Evolutionary conservation across 2,797 vertebrate species (phyloP), one percentile per base, ranked within the genome.

Genomic region (Myripristis jacobus): DNA sequence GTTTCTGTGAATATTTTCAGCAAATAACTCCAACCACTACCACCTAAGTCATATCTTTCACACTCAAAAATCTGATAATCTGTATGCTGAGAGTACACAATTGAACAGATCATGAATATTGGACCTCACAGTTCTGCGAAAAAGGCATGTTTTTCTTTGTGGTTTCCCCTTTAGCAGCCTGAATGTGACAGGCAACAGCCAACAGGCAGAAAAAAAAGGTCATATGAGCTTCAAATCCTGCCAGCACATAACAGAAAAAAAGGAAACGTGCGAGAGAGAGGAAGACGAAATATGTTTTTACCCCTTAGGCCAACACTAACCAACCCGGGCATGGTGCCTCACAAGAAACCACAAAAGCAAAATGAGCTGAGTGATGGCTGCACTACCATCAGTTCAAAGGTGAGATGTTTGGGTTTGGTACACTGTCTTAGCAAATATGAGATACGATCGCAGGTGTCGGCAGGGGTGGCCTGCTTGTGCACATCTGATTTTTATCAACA

Each of bases 121-220:
- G 27, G 67, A 75, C 68, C 74, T 61, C 22, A 43, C 18, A 57
- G 24, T 75, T 87, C 73, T 88, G 54, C 48, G 65, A 84, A 81
- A 52, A 65, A 56, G 34, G 15, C 65, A 46, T 88, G 84, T 90
- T 92, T 89, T 92, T 90, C 84, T 90, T 71, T 89, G 90, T 60
- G 87, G 88, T 90, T 90, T 89, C 51, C 74, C 70, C 38, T 70
- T 58, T 29, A 57, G 69, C 66, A 25, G 66, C 51, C 16, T 58
- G 59, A 77, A 70, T 75, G 54, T 81, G 68, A 87, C 75, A 82
- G 48, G 62, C 53, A 58, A 60, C 29, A 79, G 63, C 48, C 44
- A 70, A 57, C 58, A 63, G 34, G 55, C 73, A 75, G 43, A 56
- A 67, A 54, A 13, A 76, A 70, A 68, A 66, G 31, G 81, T 85